These are phyloP conservation scores for Boulengeromyrus knoepffleri DNA, from an alignment of 2,113 vertebrate species.

Conservation along the genomic window DNA sequence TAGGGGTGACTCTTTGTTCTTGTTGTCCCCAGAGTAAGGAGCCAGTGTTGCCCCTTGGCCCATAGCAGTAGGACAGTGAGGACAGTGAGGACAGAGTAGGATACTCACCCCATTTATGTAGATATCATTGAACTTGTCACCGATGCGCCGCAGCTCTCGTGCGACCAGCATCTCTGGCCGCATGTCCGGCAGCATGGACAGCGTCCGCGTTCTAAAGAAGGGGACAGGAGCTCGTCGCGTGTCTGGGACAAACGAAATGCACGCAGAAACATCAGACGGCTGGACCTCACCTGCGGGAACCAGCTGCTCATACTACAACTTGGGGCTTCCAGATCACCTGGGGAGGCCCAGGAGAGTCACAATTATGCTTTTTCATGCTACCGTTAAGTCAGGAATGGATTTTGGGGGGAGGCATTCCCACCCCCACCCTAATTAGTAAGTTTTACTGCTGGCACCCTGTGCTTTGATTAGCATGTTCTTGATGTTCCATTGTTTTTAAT, in stretches of 20 bases:
- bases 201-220: constrained; percentile 42
- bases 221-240: constrained; percentile 23
- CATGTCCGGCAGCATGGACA: constrained; percentile 52
- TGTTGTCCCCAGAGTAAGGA: not conserved
- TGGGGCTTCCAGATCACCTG: not conserved
- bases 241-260: constrained; percentile 25
- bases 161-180: constrained; percentile 69
- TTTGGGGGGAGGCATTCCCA: too few relatives aligned
- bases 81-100: constrained; percentile 16
- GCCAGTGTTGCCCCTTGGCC: not conserved
- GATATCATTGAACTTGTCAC: constrained; percentile 74
- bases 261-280: not conserved
- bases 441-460: not conserved
- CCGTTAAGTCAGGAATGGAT: not conserved
- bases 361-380: not conserved
- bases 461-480: not conserved
- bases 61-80: not conserved
- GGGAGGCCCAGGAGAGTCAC: not conserved
- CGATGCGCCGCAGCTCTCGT: constrained; percentile 75
- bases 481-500: not conserved
- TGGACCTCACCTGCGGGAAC: not conserved
- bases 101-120: constrained; percentile 48
- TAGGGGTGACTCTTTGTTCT: not conserved
- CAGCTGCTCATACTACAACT: not conserved
- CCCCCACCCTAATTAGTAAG: too few relatives aligned